phyloP scores from a whole-genome alignment of 2,797 vertebrate species.

The Chrysocyon brachyurus region DNA sequence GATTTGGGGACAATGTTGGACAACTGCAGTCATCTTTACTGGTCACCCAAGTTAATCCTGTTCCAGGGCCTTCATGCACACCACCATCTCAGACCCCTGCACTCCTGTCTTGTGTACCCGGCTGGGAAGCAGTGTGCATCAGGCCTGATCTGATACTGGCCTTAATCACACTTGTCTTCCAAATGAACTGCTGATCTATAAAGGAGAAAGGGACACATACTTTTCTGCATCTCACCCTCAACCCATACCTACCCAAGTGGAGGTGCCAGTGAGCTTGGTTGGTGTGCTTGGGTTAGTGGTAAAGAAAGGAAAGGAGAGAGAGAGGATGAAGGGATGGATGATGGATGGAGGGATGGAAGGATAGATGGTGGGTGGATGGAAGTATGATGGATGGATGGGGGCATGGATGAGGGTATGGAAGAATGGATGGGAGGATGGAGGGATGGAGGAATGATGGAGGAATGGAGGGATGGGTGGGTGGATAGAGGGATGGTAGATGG shows the following conservation, averaged over 20 bases:
- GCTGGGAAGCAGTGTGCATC: no score
- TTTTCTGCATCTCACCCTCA: not conserved
- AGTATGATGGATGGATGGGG: no score
- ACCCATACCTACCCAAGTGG: accelerated
- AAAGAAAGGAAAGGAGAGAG: not conserved
- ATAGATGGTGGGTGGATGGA: accelerated
- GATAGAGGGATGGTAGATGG: no score
- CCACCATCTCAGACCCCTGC: no score
- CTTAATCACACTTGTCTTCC: not conserved
- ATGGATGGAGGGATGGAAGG: not conserved
- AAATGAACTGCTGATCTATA: not conserved
- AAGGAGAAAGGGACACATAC: no score
- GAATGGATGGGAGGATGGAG: not conserved
- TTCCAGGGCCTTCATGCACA: not conserved
- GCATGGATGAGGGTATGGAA: no score
- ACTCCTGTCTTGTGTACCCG: no score
- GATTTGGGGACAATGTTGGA: no score
- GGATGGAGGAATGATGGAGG: no score
- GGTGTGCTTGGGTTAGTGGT: not conserved
- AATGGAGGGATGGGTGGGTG: no score
- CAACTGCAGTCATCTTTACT: not conserved
- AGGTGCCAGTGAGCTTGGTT: not conserved
- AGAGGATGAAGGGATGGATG: not conserved
- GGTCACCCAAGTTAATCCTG: not conserved
- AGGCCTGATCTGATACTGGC: accelerated